phyloP scores from a whole-genome alignment of 2,888 invertebrate genomes.

The Eupithecia exiguata region DNA sequence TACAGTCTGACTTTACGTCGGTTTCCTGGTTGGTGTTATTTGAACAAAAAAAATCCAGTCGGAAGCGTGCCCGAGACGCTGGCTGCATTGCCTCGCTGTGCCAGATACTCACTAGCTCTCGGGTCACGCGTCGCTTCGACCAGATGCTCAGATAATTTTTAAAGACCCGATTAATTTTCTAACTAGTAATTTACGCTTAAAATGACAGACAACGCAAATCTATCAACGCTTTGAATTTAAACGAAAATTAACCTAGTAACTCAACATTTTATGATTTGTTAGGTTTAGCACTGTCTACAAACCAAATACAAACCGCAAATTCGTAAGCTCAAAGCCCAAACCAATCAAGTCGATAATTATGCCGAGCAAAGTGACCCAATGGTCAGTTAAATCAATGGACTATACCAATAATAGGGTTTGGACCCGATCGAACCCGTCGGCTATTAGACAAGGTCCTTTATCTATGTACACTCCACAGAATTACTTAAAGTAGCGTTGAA shows the following conservation, averaged over 20 bases:
- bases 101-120: too few relatives aligned
- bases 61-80: too few relatives aligned
- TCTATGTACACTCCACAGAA: constrained; percentile 13
- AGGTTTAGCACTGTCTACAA: not conserved
- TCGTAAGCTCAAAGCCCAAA: constrained; percentile 1
- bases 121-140: too few relatives aligned
- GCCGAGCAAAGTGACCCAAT: constrained; percentile 27
- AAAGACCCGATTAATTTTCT: too few relatives aligned
- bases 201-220: not conserved
- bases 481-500: not conserved
- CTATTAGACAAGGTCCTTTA: constrained; percentile 26
- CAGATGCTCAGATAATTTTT: too few relatives aligned
- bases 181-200: too few relatives aligned
- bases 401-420: constrained; percentile 25
- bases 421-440: constrained; percentile 12
- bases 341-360: constrained; percentile 20
- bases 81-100: too few relatives aligned
- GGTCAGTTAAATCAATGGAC: constrained; percentile 23
- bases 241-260: not conserved
- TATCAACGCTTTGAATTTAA: not conserved
- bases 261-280: not conserved
- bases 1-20: too few relatives aligned
- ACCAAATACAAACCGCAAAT: not conserved
- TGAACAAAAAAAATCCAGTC: too few relatives aligned
- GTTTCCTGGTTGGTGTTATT: too few relatives aligned